These are phyloP conservation scores for Stegodyphus dumicola DNA, from an alignment of 1,140 invertebrate genomes.

Conservation along the genomic window DNA sequence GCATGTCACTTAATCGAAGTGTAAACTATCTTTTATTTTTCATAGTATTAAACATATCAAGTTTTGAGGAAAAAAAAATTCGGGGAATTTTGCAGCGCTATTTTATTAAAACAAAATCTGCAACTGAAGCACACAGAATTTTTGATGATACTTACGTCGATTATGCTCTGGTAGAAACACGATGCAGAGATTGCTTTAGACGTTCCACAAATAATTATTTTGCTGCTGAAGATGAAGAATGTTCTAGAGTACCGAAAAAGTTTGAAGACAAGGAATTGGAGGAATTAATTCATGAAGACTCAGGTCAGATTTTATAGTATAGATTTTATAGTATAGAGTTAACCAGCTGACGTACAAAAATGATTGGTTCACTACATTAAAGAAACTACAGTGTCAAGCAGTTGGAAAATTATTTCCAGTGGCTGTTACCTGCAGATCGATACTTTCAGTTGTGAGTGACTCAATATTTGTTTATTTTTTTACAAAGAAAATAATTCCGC, in stretches of 20 bases:
- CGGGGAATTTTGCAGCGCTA: background rate
- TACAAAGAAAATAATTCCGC: no score
- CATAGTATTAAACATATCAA: background rate
- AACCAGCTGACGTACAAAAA: no score
- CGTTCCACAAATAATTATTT: background rate
- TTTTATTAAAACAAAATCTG: background rate
- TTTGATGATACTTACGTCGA: background rate
- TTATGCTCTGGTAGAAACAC: background rate
- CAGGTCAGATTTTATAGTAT: no score
- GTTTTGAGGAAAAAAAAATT: background rate
- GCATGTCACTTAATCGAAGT: background rate
- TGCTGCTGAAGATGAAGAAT: background rate
- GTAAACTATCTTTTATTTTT: background rate
- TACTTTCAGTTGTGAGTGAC: no score
- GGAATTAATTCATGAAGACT: background rate
- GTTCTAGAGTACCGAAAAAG: background rate
- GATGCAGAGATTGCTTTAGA: background rate
- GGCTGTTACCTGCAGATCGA: no score
- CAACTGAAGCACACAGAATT: background rate
- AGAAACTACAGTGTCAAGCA: no score
- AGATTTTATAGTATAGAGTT: no score
- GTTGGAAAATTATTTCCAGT: no score
- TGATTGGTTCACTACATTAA: no score
- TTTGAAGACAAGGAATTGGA: background rate
- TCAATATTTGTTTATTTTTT: no score